Conservation (phyloP, 2,797 vertebrate genomes). For the Micrastur ruficollis region DNA sequence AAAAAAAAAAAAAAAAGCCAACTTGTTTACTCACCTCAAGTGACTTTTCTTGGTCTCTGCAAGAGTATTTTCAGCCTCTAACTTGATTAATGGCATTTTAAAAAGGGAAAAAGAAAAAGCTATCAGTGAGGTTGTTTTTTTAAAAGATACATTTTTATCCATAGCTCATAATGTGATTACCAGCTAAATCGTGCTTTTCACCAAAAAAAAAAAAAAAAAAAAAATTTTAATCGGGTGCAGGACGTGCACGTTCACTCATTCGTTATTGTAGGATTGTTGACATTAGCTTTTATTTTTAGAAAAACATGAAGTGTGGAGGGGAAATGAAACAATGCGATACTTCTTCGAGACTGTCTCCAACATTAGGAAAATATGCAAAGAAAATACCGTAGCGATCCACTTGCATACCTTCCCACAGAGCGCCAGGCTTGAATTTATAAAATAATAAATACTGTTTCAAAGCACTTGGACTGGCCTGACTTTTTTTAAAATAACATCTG, state of each 20-base stretch:
- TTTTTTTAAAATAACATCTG: not conserved
- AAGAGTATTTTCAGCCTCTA: not conserved
- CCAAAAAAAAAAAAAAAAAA: not conserved
- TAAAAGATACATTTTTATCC: not conserved
- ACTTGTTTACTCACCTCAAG: constrained; percentile 41
- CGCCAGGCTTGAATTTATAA: not conserved
- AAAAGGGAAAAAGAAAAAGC: not conserved
- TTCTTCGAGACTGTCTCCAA: not conserved
- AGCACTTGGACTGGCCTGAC: not conserved
- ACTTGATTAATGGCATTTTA: not conserved
- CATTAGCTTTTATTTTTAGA: constrained; percentile 15
- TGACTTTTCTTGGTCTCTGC: not conserved
- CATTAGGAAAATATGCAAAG: not conserved
- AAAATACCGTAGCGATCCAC: not conserved
- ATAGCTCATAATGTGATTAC: not conserved
- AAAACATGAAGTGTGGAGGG: not conserved
- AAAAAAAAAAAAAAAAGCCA: not conserved
- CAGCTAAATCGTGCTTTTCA: not conserved
- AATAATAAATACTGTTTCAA: constrained; percentile 1
- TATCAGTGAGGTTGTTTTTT: not conserved
- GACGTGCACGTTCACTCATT: not conserved
- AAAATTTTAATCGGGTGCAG: not conserved
- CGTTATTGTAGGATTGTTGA: not conserved
- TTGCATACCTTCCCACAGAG: not conserved
- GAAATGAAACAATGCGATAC: not conserved